A percentile compares a stretch with the other conserved stretches of the same genome.
phyloP scores from a whole-genome alignment of 2,888 invertebrate species.

The Cotesia congregata region DNA sequence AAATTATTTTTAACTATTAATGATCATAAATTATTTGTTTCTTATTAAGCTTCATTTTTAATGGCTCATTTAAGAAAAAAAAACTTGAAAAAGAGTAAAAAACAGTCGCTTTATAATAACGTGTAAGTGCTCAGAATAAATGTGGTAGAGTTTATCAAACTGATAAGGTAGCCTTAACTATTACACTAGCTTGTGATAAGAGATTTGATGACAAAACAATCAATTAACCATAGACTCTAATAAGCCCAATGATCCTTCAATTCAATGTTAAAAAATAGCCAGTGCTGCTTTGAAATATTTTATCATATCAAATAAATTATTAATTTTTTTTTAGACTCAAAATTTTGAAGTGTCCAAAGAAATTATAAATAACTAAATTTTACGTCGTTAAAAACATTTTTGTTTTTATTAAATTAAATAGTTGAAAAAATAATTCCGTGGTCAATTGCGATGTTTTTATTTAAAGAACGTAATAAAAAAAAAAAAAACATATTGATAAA shows the following conservation, averaged over 20 bases:
- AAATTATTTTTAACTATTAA: neutral
- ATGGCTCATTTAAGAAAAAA: constrained; percentile 4
- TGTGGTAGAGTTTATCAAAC: constrained; percentile 44
- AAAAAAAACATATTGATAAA: constrained; percentile 1
- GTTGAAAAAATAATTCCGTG: neutral
- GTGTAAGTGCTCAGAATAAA: constrained; percentile 35
- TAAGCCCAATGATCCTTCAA: constrained; percentile 30
- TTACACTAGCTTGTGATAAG: constrained; percentile 42
- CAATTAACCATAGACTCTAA: constrained; percentile 24
- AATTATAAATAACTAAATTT: neutral
- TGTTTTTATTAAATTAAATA: neutral
- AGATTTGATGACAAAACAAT: constrained; percentile 43
- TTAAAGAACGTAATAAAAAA: neutral
- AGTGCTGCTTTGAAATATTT: constrained; percentile 24
- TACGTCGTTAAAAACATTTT: neutral
- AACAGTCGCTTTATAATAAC: neutral
- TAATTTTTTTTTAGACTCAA: neutral
- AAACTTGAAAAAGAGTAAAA: constrained; percentile 11
- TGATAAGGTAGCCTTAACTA: constrained; percentile 46
- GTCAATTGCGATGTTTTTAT: neutral
- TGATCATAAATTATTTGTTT: neutral
- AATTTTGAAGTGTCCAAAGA: neutral
- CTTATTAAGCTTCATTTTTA: neutral
- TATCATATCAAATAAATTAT: neutral
- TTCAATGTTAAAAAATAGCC: constrained; percentile 11